These are phyloP conservation scores for Manacus vitellinus DNA, from an alignment of 2,113 vertebrate genomes.

Conservation along the genomic window DNA sequence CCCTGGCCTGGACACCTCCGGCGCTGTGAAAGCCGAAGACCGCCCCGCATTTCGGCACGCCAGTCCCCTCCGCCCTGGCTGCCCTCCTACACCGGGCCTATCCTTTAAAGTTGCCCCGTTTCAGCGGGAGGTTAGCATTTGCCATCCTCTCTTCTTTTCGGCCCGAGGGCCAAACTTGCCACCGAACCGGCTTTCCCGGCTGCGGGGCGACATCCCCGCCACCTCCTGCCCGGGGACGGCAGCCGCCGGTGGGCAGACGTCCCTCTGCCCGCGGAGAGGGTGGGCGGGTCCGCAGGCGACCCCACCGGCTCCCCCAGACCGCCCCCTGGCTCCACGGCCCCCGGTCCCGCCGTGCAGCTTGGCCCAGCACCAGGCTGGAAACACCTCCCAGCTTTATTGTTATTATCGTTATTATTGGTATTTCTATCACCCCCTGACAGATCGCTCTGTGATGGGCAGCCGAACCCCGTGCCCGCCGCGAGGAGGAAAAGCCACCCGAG, in stretches of 20 bases:
- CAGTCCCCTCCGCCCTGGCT: neutral
- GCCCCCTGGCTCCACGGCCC: neutral
- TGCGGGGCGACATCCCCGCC: neutral
- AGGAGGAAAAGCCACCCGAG: neutral
- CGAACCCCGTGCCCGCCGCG: neutral
- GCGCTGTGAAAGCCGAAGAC: too few species aligned
- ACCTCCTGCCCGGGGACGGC: neutral
- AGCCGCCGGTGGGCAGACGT: neutral
- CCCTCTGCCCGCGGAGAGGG: neutral
- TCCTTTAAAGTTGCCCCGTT: neutral
- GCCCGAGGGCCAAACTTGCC: neutral
- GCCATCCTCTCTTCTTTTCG: neutral
- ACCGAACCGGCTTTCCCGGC: neutral
- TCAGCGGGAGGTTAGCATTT: neutral
- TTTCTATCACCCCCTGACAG: neutral
- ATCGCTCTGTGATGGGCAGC: neutral
- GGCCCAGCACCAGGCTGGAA: neutral
- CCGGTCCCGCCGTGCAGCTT: neutral
- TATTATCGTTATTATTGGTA: neutral
- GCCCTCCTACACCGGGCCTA: neutral
- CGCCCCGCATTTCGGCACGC: neutral
- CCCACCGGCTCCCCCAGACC: neutral
- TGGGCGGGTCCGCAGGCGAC: neutral
- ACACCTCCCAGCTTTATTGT: neutral
- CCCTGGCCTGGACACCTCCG: neutral